Evolutionary conservation across 2,888 invertebrate genomes (phyloP).

Genomic region (Eurytoma adleriae): DNA sequence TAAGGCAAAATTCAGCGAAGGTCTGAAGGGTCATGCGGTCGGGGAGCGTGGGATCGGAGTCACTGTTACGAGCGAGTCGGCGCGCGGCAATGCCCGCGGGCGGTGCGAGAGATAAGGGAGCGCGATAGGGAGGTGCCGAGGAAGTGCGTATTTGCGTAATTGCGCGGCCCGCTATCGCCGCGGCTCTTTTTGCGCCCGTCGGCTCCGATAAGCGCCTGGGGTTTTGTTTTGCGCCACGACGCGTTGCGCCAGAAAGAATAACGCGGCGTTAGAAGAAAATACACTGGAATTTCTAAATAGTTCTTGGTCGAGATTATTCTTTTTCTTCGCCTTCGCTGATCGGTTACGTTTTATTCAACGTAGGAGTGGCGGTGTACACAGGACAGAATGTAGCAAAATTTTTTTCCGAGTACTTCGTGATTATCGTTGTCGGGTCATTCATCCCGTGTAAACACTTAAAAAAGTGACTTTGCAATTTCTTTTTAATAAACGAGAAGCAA

Average conservation of each 20-base stretch:
- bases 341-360: no score
- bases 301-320: no score
- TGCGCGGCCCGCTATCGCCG: slow-evolving; percentile 1
- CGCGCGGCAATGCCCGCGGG: neutral
- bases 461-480: no score
- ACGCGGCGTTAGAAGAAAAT: neutral
- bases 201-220: neutral
- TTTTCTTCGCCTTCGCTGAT: no score
- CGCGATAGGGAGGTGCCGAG: neutral
- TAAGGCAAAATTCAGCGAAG: no score
- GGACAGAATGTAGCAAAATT: no score
- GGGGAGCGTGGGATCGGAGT: slow-evolving; percentile 52
- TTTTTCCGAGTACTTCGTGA: no score
- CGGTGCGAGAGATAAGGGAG: neutral
- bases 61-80: slow-evolving; percentile 33
- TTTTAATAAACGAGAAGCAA: no score
- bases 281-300: neutral
- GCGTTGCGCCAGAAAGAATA: neutral
- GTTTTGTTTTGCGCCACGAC: neutral
- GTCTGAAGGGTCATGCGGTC: neutral
- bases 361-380: no score
- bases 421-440: no score
- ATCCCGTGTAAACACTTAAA: no score
- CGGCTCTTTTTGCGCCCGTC: neutral
- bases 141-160: slow-evolving; percentile 50